Evolutionary conservation across 2,797 vertebrate species (phyloP).

Genomic region (Etheostoma perlongum): DNA sequence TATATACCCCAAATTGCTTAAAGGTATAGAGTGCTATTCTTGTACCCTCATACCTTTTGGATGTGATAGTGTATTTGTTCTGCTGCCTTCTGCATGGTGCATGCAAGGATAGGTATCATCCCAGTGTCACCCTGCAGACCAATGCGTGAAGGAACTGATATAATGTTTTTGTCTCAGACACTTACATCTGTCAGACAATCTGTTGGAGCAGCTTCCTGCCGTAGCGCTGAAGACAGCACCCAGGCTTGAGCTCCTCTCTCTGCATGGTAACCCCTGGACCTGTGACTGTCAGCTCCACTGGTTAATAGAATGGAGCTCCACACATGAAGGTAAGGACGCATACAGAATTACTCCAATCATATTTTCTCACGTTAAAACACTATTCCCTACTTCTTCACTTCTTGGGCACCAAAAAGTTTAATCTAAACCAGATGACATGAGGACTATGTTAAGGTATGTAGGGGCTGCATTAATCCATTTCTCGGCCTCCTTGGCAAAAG

Average conservation of each 20-base stretch:
- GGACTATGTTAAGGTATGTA: too few species aligned
- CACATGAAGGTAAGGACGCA: constrained; percentile 74
- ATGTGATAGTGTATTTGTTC: background rate
- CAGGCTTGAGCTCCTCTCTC: constrained; percentile 81
- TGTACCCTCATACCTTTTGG: background rate
- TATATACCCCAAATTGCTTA: background rate
- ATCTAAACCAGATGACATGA: background rate
- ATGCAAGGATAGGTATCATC: background rate
- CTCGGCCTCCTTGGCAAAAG: background rate
- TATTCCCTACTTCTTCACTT: background rate
- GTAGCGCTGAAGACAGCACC: constrained; percentile 71
- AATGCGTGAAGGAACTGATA: background rate
- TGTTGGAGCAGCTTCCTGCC: constrained; percentile 79
- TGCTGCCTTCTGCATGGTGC: background rate
- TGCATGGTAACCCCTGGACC: constrained; percentile 86
- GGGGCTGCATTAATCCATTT: background rate
- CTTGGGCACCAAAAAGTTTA: background rate
- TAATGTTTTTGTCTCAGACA: constrained; percentile 70
- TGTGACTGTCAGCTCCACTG: constrained; percentile 87
- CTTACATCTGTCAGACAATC: constrained; percentile 86
- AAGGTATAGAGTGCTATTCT: background rate
- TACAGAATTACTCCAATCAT: background rate
- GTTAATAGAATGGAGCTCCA: constrained; percentile 84
- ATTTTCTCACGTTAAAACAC: background rate
- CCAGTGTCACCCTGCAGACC: background rate